phyloP scores from a whole-genome alignment of 2,888 invertebrate genomes.

The Hypselothyrea guttata region DNA sequence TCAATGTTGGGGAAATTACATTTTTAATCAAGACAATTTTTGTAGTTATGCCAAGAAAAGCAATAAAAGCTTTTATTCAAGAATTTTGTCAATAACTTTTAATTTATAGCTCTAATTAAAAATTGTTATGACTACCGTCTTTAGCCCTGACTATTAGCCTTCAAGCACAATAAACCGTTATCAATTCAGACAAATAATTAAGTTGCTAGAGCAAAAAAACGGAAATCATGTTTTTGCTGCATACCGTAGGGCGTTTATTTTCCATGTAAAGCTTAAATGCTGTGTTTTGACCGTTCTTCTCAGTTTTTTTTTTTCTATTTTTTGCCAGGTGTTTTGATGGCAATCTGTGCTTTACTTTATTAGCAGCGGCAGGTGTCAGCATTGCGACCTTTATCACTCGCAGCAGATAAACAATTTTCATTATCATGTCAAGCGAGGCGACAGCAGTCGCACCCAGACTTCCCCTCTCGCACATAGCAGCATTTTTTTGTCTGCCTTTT shows the following conservation, averaged over 20 bases:
- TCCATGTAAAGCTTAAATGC: background rate
- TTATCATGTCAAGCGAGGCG: constrained; percentile 49
- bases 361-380: constrained; percentile 48
- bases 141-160: too few species aligned
- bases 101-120: too few species aligned
- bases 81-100: too few species aligned
- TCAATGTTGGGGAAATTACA: too few species aligned
- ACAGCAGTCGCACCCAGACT: constrained; percentile 20
- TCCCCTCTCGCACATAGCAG: constrained; percentile 4
- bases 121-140: too few species aligned
- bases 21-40: too few species aligned
- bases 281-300: background rate
- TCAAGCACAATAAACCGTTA: too few species aligned
- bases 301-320: background rate
- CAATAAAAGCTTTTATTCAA: too few species aligned
- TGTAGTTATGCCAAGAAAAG: too few species aligned
- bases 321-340: constrained; percentile 10
- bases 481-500: constrained; percentile 19
- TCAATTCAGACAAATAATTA: too few species aligned
- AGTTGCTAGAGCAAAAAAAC: too few species aligned
- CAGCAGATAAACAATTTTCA: constrained; percentile 45
- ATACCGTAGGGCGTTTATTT: background rate
- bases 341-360: constrained; percentile 48
- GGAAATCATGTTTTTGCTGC: too few species aligned
- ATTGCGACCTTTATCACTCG: constrained; percentile 57